A percentile compares a stretch with the other conserved stretches of the same genome.
Conservation (phyloP, 2,888 invertebrate species). For the Cheiracanthium punctorium region DNA sequence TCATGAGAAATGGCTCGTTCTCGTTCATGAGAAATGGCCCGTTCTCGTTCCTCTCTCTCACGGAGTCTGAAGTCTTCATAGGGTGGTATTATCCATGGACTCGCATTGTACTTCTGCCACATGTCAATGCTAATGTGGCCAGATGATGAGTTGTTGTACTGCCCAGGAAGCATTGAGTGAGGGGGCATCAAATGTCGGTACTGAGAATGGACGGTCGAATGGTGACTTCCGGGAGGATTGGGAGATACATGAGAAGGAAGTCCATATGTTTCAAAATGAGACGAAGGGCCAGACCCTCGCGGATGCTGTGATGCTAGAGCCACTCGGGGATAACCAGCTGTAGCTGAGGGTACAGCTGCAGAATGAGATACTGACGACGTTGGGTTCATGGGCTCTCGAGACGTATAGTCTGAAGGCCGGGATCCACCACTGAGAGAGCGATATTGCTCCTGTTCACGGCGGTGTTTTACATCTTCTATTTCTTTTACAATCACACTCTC, state of each 20-base stretch:
- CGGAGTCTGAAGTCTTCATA: constrained; percentile 49
- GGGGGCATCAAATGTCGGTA: constrained; percentile 61
- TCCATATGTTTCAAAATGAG: constrained; percentile 62
- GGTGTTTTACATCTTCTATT: constrained; percentile 30
- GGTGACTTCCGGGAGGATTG: constrained; percentile 31
- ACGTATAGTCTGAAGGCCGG: constrained; percentile 32
- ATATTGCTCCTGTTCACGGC: constrained; percentile 45
- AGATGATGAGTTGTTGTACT: constrained; percentile 35
- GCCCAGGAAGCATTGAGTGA: constrained; percentile 47
- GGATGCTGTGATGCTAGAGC: constrained; percentile 27
- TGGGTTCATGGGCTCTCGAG: constrained; percentile 56
- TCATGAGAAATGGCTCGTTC: too few relatives aligned
- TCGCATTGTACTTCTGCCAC: constrained; percentile 58
- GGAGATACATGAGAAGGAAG: constrained; percentile 35
- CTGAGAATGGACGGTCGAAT: constrained; percentile 55
- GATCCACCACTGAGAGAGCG: constrained; percentile 36
- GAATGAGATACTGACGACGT: constrained; percentile 38
- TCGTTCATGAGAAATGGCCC: constrained; percentile 29
- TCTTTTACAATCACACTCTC: constrained; percentile 30
- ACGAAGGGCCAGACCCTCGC: constrained; percentile 24
- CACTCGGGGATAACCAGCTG: constrained; percentile 51
- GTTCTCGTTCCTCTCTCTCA: constrained; percentile 29
- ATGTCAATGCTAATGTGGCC: constrained; percentile 49
- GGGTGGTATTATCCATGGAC: constrained; percentile 47
- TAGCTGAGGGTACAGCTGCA: constrained; percentile 47